These are phyloP conservation scores for Meriones unguiculatus DNA, from an alignment of 2,113 vertebrate species.

Conservation along the genomic window DNA sequence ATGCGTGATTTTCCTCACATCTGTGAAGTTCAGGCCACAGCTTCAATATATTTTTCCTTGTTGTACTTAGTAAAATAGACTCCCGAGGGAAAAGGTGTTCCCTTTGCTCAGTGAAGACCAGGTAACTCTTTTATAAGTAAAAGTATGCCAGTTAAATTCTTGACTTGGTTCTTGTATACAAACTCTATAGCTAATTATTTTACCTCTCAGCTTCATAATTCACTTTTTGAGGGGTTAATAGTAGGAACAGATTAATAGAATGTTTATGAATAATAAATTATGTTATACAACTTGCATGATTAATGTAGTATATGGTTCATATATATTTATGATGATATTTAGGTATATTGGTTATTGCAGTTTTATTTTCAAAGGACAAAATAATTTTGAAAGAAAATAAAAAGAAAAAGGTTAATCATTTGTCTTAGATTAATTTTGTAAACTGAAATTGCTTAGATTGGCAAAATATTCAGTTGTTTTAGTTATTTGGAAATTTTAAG, in stretches of 20 bases:
- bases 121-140: background rate
- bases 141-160: background rate
- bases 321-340: background rate
- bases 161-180: background rate
- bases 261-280: constrained; percentile 40
- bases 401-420: background rate
- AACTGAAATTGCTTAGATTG: background rate
- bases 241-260: background rate
- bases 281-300: background rate
- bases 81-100: constrained; percentile 56
- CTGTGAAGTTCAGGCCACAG: constrained; percentile 39
- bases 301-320: background rate
- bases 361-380: background rate
- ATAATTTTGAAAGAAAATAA: background rate
- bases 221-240: background rate
- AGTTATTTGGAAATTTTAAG: background rate
- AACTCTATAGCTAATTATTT: background rate
- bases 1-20: constrained; percentile 66
- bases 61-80: constrained; percentile 21
- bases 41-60: constrained; percentile 55
- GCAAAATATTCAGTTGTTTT: background rate
- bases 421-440: background rate
- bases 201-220: background rate
- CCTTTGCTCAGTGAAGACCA: constrained; percentile 11
- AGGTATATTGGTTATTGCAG: background rate